These are phyloP conservation scores for Incurvaria masculella DNA, from an alignment of 2,888 invertebrate species.

Conservation along the genomic window DNA sequence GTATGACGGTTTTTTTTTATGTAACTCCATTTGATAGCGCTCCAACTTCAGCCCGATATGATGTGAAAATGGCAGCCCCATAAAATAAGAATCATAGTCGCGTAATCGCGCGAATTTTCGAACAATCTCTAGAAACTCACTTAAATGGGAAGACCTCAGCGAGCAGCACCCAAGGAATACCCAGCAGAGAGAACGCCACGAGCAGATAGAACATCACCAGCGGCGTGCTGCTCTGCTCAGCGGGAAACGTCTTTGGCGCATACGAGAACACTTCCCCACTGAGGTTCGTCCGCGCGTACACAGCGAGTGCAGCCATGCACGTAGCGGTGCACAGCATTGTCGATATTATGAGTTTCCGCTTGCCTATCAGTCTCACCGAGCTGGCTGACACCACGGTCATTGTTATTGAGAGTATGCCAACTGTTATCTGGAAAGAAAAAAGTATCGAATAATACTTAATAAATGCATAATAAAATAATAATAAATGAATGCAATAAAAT, in stretches of 20 bases:
- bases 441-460: no score
- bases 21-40: no score
- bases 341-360: slow-evolving; percentile 36
- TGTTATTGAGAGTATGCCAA: slow-evolving; percentile 33
- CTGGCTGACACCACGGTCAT: slow-evolving; percentile 37
- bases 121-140: slow-evolving; percentile 32
- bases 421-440: slow-evolving; percentile 30
- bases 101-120: no score
- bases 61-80: no score
- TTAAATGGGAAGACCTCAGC: slow-evolving; percentile 59
- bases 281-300: slow-evolving; percentile 25
- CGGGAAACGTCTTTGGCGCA: slow-evolving; percentile 33
- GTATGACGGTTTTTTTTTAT: no score
- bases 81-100: no score
- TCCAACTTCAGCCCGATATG: no score
- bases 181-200: slow-evolving; percentile 35
- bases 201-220: slow-evolving; percentile 38
- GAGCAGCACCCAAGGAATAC: slow-evolving; percentile 55
- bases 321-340: slow-evolving; percentile 31
- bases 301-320: slow-evolving; percentile 32
- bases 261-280: slow-evolving; percentile 43
- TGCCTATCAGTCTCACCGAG: slow-evolving; percentile 36
- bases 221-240: slow-evolving; percentile 37
- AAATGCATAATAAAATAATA: no score
- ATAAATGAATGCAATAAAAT: no score